Evolutionary conservation across 2,888 invertebrate species (phyloP).

Genomic region (Campoplex nolae): DNA sequence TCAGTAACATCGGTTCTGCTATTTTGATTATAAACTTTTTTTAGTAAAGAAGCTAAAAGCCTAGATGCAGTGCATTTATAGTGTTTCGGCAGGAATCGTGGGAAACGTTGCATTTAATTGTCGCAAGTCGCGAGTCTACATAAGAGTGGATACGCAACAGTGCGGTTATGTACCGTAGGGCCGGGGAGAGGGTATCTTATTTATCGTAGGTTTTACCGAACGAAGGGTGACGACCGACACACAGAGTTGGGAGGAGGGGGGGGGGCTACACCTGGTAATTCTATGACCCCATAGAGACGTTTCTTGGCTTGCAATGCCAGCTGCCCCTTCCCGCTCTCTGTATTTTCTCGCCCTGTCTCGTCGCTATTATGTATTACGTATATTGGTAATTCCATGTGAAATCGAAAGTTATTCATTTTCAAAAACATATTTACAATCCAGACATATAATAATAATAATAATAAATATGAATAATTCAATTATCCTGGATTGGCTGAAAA

Average conservation of each 20-base stretch:
- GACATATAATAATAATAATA: neutral
- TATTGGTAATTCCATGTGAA: constrained; percentile 31
- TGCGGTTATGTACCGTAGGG: constrained; percentile 11
- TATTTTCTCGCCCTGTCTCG: constrained; percentile 42
- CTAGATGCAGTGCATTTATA: neutral
- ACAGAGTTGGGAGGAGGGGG: constrained; percentile 58
- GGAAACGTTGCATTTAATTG: constrained; percentile 61
- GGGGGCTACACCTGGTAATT: constrained; percentile 77
- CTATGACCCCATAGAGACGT: constrained; percentile 75
- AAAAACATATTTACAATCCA: too few relatives aligned
- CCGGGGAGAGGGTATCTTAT: constrained; percentile 36
- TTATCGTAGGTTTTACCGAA: constrained; percentile 65
- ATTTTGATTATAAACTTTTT: neutral
- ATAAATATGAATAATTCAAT: neutral
- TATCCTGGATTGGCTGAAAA: too few relatives aligned
- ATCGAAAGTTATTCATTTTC: neutral
- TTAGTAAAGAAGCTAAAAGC: neutral
- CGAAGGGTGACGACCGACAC: constrained; percentile 53
- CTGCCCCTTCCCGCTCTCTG: constrained; percentile 53
- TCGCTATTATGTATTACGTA: constrained; percentile 33
- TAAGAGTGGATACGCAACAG: constrained; percentile 37
- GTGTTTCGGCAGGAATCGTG: constrained; percentile 35
- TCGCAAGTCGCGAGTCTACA: constrained; percentile 48
- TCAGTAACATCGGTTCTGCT: neutral
- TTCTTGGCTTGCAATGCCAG: constrained; percentile 73